Evolutionary conservation across 2,888 invertebrate species (phyloP), one percentile per base, ranked within the genome.

Genomic region (Dolichopus griseipennis): DNA sequence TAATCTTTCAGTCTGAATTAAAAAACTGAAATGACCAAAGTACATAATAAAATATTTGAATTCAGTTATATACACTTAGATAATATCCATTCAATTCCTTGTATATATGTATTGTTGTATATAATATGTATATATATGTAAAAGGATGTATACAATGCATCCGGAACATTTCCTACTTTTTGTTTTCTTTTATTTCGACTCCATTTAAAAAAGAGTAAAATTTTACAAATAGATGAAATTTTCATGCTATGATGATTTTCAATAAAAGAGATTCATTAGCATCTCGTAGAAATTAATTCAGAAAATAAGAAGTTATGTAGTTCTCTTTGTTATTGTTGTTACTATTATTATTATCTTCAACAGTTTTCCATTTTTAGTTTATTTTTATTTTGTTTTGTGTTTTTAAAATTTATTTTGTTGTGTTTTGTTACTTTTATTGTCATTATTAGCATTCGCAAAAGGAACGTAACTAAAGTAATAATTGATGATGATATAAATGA

Each of bases 191-290:
- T 27, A 5, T 27, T 27, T 27, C 27, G 27, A 5, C 8, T 37
- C 2, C 6, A 52, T 52, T 18, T 2, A 52, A 52, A 52, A 52
- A 1, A 52, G 52, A 27, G n/a, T n/a, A 15, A 7, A 52, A 7
- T 52, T 52, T 18, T 12, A 52, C 6, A 52, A 12, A n/a, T 52
- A 52, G 52, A 52, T 52, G n/a, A 52, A 52, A 52, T 52, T 52
- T 63, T 63, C 27, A 63, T 63, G 63, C 27, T 63, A 63, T 63
- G 63, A 63, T 63, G 63, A 27, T 15, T 63, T 15, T 63, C 27
- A 63, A 63, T 63, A 27, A 52, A 52, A 63, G 63, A 63, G 22
- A 27, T 63, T 63, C 63, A 63, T 63, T 63, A 63, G 63, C 63
- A 63, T 63, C 52, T 52, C 52, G 5, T 52, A 52, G n/a, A 52